Base-by-base conservation (phyloP, 2,797 vertebrate genomes). In the Poecilia velifera region DNA sequence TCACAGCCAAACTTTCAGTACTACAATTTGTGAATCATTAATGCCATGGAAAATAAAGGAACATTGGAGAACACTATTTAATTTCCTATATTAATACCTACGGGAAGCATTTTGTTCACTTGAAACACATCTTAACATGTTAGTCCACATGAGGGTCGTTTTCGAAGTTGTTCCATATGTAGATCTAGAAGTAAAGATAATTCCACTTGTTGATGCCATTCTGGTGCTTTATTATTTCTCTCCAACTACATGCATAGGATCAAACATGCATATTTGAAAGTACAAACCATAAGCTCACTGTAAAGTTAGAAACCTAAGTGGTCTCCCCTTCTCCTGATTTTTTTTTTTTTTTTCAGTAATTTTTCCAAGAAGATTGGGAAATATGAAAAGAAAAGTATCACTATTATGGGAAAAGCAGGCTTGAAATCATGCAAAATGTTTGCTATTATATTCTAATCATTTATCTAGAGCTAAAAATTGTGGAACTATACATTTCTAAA, bases 1-100 rank as follows among this genome's bases (percentile, higher is more conserved):
- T 47, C 71, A 68, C 73, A 80, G 83, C 59, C 81, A 84, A 86
- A 71, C 78, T 71, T 31, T 62, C 34, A 72, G 68, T 20, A 1
- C 83, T 82, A 87, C 46, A 0, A 76, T 76, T 46, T 84, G 73
- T 89, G 83, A 74, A 41, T 82, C 41, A 78, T 41, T 59, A 78
- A 80, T 74, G 53, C 51, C 57, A 49, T 8, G 18, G 74, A 79
- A 73, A 80, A 59, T 74, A 10, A 55, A 12, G 41, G n/a, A 34
- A 16, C 7, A 25, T 25, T 25, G 25, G 53, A 12, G 39, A 43
- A 53, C 78, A 83, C 62, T 36, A 51, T 71, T 31, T 31, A 31
- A 31, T 31, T 31, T 31, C 31, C 31, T 31, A 31, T 31, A 31
- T 31, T 31, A 31, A 31, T 31, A 31, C 31, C 31, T 31, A 31